phyloP scores from a whole-genome alignment of 1,140 invertebrate genomes.

The Sarcophaga peregrina region DNA sequence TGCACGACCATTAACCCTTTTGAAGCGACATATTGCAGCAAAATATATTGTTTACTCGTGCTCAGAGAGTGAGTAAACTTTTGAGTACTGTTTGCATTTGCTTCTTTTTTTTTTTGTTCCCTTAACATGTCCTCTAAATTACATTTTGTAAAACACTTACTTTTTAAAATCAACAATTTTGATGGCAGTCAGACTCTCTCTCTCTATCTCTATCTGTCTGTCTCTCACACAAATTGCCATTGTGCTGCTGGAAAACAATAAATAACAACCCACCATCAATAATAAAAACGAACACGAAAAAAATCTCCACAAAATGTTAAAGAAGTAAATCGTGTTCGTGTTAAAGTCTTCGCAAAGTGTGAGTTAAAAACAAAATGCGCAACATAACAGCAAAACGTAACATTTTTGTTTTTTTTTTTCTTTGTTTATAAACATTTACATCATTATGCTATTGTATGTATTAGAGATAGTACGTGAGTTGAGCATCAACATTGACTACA shows the following conservation, averaged over 20 bases:
- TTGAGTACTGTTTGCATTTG: background rate
- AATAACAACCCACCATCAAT: background rate
- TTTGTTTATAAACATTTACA: slow-evolving; percentile 25
- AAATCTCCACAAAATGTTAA: background rate
- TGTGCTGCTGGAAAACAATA: background rate
- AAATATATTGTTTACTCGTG: background rate
- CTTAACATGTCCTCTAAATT: background rate
- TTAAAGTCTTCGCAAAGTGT: background rate
- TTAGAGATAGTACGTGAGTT: slow-evolving; percentile 5
- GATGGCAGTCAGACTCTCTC: background rate
- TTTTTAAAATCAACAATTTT: slow-evolving; percentile 5
- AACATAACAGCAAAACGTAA: background rate
- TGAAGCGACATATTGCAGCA: slow-evolving; percentile 9
- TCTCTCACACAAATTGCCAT: too few relatives aligned
- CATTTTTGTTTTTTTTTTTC: background rate
- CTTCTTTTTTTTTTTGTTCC: background rate
- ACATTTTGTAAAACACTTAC: slow-evolving; percentile 11
- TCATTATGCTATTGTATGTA: slow-evolving; percentile 22
- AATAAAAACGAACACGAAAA: background rate
- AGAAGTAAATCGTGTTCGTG: background rate
- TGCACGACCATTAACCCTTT: slow-evolving; percentile 2
- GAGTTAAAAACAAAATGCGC: background rate
- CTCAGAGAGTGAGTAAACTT: too few relatives aligned
- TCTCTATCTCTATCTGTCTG: too few relatives aligned
- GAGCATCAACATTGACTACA: background rate